Evolutionary conservation across 2,113 vertebrate species (phyloP).

Genomic region (Plestiodon gilberti): DNA sequence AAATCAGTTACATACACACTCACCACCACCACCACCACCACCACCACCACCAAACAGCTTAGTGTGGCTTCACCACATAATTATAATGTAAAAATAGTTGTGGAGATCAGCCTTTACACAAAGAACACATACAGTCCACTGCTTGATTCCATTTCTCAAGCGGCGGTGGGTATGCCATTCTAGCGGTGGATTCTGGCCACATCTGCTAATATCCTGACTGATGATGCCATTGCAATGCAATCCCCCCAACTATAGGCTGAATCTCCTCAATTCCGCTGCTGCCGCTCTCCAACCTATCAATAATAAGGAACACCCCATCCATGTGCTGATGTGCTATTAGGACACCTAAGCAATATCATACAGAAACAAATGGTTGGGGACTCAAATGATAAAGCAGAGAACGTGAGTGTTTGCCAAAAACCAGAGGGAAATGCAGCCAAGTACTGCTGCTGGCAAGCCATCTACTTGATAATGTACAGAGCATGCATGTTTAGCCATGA

Average conservation of each 20-base stretch:
- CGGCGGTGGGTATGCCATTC: background rate
- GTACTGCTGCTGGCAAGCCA: background rate
- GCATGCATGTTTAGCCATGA: background rate
- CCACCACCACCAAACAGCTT: background rate
- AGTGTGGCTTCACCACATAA: background rate
- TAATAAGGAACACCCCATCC: background rate
- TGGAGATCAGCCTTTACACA: background rate
- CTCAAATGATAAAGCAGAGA: background rate
- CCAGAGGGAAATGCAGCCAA: background rate
- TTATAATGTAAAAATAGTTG: background rate
- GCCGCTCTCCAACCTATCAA: background rate
- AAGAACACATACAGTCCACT: background rate
- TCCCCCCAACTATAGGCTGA: too few relatives aligned
- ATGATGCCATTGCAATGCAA: background rate
- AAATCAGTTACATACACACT: background rate
- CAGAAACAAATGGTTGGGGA: background rate
- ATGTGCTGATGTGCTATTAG: background rate
- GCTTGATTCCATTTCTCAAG: background rate
- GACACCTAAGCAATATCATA: background rate
- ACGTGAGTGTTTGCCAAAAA: background rate
- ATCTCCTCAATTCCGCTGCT: background rate
- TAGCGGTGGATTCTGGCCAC: background rate
- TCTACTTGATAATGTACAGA: background rate
- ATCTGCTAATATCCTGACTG: background rate
- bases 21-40: background rate